Conservation (phyloP, 2,113 vertebrate species). For the Choloepus hoffmanni region DNA sequence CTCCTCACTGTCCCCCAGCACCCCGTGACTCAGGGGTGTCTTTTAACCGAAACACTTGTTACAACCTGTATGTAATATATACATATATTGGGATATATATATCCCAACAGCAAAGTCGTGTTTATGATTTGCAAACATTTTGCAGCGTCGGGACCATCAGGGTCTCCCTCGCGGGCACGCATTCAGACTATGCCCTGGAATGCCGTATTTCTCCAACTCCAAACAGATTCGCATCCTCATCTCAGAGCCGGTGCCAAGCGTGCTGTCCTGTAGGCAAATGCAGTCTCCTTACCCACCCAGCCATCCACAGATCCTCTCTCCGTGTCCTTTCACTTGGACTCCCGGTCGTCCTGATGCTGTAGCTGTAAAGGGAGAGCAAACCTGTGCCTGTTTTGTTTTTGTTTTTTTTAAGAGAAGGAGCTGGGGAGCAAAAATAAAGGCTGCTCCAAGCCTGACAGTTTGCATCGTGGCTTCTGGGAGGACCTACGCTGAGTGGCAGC, state of each 20-base stretch:
- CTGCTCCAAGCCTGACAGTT: slow-evolving; percentile 46
- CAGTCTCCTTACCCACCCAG: not conserved
- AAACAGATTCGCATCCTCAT: not conserved
- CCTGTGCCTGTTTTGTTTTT: not conserved
- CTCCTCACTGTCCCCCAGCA: not conserved
- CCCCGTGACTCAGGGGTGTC: slow-evolving; percentile 69
- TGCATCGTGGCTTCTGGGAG: not conserved
- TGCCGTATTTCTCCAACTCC: slow-evolving; percentile 10
- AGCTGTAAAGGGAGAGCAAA: not conserved
- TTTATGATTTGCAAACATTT: slow-evolving; percentile 72
- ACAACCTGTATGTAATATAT: slow-evolving; percentile 69
- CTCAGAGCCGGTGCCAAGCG: not conserved
- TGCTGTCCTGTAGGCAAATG: not conserved
- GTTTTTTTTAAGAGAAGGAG: not conserved
- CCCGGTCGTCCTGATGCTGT: not conserved
- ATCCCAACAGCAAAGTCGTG: slow-evolving; percentile 66
- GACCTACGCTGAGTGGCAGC: not conserved
- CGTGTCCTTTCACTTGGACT: not conserved
- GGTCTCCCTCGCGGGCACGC: slow-evolving; percentile 19
- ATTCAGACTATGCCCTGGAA: not conserved
- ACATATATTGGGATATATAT: too few relatives aligned
- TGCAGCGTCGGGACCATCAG: not conserved
- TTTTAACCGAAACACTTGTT: slow-evolving; percentile 79
- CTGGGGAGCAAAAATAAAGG: not conserved
- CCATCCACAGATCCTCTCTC: not conserved